A percentile compares a stretch with the other conserved stretches of the same genome.
phyloP scores from a whole-genome alignment of 2,888 invertebrate genomes.

The Caenorhabditis becei region DNA sequence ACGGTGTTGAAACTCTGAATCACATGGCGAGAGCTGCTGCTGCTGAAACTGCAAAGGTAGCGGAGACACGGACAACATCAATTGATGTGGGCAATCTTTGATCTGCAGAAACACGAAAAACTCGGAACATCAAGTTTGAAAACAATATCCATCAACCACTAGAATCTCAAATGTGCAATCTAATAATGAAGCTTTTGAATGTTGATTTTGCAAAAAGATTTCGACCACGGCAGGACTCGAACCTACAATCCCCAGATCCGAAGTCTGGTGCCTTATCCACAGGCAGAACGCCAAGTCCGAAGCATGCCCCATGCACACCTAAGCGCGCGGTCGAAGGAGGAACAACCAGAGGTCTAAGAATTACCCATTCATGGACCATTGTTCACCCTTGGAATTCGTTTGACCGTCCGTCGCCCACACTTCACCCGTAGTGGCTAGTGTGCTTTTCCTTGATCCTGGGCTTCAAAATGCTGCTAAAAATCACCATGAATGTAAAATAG shows the following conservation, averaged over 20 bases:
- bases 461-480: no score
- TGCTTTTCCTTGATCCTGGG: no score
- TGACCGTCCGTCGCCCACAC: no score
- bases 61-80: slow-evolving; percentile 30
- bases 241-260: slow-evolving; percentile 73
- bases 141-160: slow-evolving; percentile 5
- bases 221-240: slow-evolving; percentile 72
- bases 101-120: not conserved
- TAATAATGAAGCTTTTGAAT: slow-evolving; percentile 5
- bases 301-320: no score
- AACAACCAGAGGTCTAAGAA: no score
- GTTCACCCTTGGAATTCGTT: no score
- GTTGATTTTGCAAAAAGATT: no score
- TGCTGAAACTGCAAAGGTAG: slow-evolving; percentile 49
- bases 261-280: slow-evolving; percentile 76
- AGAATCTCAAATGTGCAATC: slow-evolving; percentile 11
- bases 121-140: not conserved
- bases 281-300: no score
- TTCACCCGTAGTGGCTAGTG: no score
- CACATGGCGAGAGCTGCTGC: slow-evolving; percentile 58
- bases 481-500: no score
- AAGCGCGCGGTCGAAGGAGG: no score
- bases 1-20: slow-evolving; percentile 67
- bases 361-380: no score
- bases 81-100: slow-evolving; percentile 36